Evolutionary conservation across 2,113 vertebrate species (phyloP).

Genomic region (Channa maculata): DNA sequence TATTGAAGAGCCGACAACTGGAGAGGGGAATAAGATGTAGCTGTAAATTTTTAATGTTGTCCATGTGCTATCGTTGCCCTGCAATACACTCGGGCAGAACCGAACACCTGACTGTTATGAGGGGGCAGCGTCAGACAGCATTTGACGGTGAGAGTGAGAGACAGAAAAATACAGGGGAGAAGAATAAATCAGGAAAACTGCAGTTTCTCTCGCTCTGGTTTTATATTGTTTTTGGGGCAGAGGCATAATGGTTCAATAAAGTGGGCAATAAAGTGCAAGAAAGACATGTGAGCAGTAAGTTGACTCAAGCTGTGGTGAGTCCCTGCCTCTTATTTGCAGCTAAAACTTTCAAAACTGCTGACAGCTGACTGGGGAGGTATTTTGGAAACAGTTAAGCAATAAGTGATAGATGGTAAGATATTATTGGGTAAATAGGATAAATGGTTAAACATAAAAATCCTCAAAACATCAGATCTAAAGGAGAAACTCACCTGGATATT

Average conservation of each 20-base stretch:
- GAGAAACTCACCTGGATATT: too few species aligned
- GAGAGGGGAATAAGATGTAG: slow-evolving; percentile 69
- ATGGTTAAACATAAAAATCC: too few species aligned
- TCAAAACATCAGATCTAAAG: too few species aligned
- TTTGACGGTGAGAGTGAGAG: slow-evolving; percentile 40
- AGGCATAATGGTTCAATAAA: slow-evolving; percentile 65
- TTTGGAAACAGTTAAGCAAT: neutral
- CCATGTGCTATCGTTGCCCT: slow-evolving; percentile 51
- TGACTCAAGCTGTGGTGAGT: slow-evolving; percentile 41
- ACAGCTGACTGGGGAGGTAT: neutral
- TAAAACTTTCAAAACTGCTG: neutral
- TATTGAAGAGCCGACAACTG: slow-evolving; percentile 43
- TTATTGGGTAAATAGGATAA: neutral
- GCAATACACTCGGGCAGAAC: slow-evolving; percentile 59
- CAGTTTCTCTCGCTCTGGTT: slow-evolving; percentile 50
- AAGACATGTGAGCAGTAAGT: slow-evolving; percentile 32
- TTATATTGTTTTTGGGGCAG: slow-evolving; percentile 63
- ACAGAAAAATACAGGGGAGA: slow-evolving; percentile 38
- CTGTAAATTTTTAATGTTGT: slow-evolving; percentile 77
- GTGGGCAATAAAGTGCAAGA: slow-evolving; percentile 51
- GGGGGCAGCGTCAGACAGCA: slow-evolving; percentile 22
- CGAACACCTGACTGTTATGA: slow-evolving; percentile 60
- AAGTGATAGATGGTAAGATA: neutral
- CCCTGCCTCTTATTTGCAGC: neutral
- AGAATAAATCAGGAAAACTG: slow-evolving; percentile 68